Evolutionary conservation across 2,113 vertebrate species (phyloP).

Genomic region (Dolichotis patagonum): DNA sequence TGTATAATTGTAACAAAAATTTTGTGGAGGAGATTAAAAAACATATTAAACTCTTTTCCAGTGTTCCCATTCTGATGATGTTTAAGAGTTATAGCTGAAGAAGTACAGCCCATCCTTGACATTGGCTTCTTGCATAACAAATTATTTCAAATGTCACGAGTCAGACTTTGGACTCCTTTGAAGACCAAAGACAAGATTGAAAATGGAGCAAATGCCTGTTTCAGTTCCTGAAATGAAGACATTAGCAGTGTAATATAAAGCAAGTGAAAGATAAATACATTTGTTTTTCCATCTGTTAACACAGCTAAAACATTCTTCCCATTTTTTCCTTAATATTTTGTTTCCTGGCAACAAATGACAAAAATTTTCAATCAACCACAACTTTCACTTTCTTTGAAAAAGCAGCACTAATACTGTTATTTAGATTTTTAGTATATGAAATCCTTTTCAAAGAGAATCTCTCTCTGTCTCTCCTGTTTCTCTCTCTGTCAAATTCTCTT

Average conservation of each 20-base stretch:
- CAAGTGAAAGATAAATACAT: conserved; percentile 75
- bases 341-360: conserved; percentile 88
- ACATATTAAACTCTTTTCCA: conserved; percentile 39
- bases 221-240: conserved; percentile 58
- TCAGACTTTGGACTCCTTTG: conserved; percentile 38
- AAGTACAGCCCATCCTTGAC: conserved; percentile 48
- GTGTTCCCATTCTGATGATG: conserved; percentile 11
- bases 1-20: conserved; percentile 42
- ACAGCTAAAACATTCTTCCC: conserved; percentile 78
- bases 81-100: conserved; percentile 48
- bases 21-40: conserved; percentile 24
- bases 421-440: conserved; percentile 55
- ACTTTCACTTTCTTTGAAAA: conserved; percentile 44
- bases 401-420: conserved; percentile 30
- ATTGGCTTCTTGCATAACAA: conserved; percentile 48
- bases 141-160: conserved; percentile 60
- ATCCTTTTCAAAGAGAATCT: conserved; percentile 26
- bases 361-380: conserved; percentile 84
- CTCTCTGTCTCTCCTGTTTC: background rate
- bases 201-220: conserved; percentile 31
- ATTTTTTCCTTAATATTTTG: conserved; percentile 79
- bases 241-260: conserved; percentile 26
- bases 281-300: conserved; percentile 79
- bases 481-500: background rate
- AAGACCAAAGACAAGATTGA: conserved; percentile 42